Evolutionary conservation across 2,113 vertebrate genomes (phyloP).

Genomic region (Nerophis ophidion): DNA sequence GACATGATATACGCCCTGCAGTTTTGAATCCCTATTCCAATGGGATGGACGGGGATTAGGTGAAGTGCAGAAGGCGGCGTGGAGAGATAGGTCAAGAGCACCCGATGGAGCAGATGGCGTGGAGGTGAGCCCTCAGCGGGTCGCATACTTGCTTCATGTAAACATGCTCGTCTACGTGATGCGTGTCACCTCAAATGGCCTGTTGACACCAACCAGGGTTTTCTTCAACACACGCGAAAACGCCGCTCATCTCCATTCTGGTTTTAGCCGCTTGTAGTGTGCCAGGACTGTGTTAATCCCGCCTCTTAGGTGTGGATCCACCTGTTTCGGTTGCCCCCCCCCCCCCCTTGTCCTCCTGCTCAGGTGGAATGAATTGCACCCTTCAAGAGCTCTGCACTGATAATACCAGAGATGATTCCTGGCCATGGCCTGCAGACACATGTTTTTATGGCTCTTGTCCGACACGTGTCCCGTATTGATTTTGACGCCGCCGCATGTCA

Average conservation of each 20-base stretch:
- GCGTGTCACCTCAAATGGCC: slow-evolving; percentile 25
- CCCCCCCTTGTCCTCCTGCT: slow-evolving; percentile 20
- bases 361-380: slow-evolving; percentile 13
- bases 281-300: slow-evolving; percentile 57
- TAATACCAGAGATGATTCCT: slow-evolving; percentile 49
- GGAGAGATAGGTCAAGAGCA: slow-evolving; percentile 46
- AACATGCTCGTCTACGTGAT: slow-evolving; percentile 23
- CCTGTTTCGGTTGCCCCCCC: slow-evolving; percentile 38
- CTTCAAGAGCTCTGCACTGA: slow-evolving; percentile 45
- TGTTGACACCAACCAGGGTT: slow-evolving; percentile 37
- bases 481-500: slow-evolving; percentile 13
- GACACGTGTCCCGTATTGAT: slow-evolving; percentile 11
- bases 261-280: slow-evolving; percentile 40
- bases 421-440: slow-evolving; percentile 28
- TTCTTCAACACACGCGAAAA: not conserved
- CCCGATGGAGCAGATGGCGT: slow-evolving; percentile 56
- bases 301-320: slow-evolving; percentile 30
- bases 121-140: slow-evolving; percentile 40
- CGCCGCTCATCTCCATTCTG: slow-evolving; percentile 33
- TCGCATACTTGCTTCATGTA: slow-evolving; percentile 34
- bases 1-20: no score
- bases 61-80: slow-evolving; percentile 28
- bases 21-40: no score
- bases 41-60: slow-evolving; percentile 8
- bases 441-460: slow-evolving; percentile 24